Base-by-base conservation (phyloP, 2,888 invertebrate species). In the Dryadula phaetusa region DNA sequence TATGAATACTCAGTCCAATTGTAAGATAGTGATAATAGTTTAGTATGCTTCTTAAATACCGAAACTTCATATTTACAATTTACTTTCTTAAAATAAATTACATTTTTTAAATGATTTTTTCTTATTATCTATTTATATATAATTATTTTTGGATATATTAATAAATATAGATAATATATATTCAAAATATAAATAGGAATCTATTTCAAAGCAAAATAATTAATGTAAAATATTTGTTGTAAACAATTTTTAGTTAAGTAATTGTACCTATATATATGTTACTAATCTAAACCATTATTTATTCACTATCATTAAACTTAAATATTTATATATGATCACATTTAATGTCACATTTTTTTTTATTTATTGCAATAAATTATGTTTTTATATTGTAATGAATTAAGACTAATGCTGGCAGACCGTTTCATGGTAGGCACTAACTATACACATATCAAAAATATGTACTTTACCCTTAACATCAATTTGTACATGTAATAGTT, bases 341-440 rank as follows among this genome's bases (percentile, higher is more conserved):
- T 49, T 16, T n/a, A 8, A 47, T 40, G 7, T 16, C 5, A 1
- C 16, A 47, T 22, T 2, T 2, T 47, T 22, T 14, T 22, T 22
- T 46, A 20, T 10, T 10, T 47, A 2, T 5, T 7, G 6, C 14
- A 25, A 7, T 37, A 25, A n/a, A 25, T 22, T 14, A 1, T 52
- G 28, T 49, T 28, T 52, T 5, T 28, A 16, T 28, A 28, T 52
- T 52, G 4, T 28, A 52, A 12, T 12, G 12, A 37, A 37, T 16
- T 52, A 52, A n/a, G 16, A 32, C 4, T 52, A 28, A 52, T 32
- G 25, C 3, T 47, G 52, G 44, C 44, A 44, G 44, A 44, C 44
- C 18, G 44, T 8, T 44, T 44, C 18, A 14, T 18, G 44, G 18
- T 20, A 44, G 44, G 44, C 44, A 44, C 44, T 20, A 20, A 44